These are phyloP conservation scores for Pseudochirops corinnae DNA, from an alignment of 2,797 vertebrate species.

Conservation along the genomic window DNA sequence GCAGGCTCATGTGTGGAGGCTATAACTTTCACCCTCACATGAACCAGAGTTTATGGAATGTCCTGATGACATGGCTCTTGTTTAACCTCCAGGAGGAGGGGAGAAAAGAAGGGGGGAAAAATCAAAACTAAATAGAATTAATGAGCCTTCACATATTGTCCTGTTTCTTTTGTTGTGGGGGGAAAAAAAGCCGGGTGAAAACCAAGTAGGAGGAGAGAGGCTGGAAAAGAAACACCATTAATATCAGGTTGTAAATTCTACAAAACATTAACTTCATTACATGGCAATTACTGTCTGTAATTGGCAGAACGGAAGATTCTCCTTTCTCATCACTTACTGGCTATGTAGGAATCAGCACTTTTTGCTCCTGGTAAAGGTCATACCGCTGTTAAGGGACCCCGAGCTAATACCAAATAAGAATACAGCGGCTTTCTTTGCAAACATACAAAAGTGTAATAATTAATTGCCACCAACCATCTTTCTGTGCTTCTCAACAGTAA, in stretches of 20 bases:
- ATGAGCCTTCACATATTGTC: constrained; percentile 90
- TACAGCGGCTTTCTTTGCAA: constrained; percentile 74
- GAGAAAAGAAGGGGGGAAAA: constrained; percentile 66
- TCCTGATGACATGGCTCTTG: constrained; percentile 83
- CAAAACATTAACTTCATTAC: constrained; percentile 93
- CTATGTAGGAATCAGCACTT: constrained; percentile 84
- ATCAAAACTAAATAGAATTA: constrained; percentile 88
- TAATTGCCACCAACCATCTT: constrained; percentile 61
- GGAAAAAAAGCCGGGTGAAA: constrained; percentile 82
- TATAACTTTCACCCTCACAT: constrained; percentile 87
- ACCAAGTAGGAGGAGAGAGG: constrained; percentile 82
- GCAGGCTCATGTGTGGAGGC: constrained; percentile 76
- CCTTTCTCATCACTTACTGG: constrained; percentile 85
- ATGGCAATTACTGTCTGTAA: constrained; percentile 87
- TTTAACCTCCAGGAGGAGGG: constrained; percentile 84
- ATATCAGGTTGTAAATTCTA: constrained; percentile 91
- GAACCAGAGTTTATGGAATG: constrained; percentile 87
- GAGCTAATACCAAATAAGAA: constrained; percentile 78
- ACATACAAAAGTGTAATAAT: constrained; percentile 67
- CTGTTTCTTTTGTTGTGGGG: constrained; percentile 88
- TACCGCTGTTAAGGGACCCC: constrained; percentile 77
- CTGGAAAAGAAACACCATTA: constrained; percentile 84
- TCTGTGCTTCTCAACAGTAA: constrained; percentile 39
- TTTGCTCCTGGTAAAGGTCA: constrained; percentile 85
- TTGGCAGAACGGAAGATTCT: constrained; percentile 85